phyloP scores from a whole-genome alignment of 1,140 invertebrate species.

The Portunus trituberculatus region DNA sequence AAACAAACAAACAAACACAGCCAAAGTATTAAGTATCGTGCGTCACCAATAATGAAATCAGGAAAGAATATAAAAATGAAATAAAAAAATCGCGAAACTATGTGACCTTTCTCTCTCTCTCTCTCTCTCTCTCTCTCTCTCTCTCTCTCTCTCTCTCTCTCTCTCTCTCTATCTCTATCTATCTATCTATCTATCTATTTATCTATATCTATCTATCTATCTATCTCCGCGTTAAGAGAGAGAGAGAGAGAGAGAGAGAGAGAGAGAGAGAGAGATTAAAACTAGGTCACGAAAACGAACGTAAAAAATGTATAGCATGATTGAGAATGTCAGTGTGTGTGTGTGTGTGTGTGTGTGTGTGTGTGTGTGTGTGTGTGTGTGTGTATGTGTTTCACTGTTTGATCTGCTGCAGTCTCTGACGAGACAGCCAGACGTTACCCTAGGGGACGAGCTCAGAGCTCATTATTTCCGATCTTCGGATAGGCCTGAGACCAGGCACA shows the following conservation, averaged over 20 bases:
- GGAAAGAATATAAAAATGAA: neutral
- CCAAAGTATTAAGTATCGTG: neutral
- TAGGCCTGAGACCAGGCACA: too few relatives aligned
- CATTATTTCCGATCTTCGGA: too few relatives aligned
- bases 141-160: constrained; percentile 64
- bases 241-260: constrained; percentile 51
- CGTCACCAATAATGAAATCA: neutral
- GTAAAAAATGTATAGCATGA: neutral
- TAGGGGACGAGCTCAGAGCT: too few relatives aligned
- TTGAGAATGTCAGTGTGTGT: constrained; percentile 31
- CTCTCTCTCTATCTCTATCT: constrained; percentile 61
- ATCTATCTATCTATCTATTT: neutral
- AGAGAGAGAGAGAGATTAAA: constrained; percentile 28
- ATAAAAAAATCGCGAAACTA: neutral
- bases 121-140: constrained; percentile 64
- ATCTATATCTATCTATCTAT: neutral
- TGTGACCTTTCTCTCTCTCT: constrained; percentile 34
- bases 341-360: constrained; percentile 48
- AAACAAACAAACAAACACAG: constrained; percentile 51
- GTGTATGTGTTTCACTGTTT: neutral
- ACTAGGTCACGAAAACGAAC: neutral
- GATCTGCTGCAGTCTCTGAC: too few relatives aligned
- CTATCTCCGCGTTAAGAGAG: neutral
- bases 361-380: neutral
- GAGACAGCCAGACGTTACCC: too few relatives aligned